Conservation (phyloP, 2,797 vertebrate species). For the Synanceia verrucosa region DNA sequence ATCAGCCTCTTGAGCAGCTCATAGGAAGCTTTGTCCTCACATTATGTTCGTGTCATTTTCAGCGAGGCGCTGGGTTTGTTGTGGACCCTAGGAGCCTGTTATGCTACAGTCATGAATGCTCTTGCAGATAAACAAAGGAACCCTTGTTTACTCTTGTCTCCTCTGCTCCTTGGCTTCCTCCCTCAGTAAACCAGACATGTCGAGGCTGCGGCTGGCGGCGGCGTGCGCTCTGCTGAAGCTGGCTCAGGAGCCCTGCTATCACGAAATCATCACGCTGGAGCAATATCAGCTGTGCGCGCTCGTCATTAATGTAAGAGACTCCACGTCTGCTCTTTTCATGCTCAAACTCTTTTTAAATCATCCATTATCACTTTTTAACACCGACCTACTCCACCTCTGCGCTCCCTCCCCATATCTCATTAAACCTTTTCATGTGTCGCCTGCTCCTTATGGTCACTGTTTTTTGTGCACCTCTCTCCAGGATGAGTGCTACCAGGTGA, state of each 20-base stretch:
- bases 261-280: conserved; percentile 98
- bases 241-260: conserved; percentile 98
- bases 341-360: neutral
- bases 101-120: neutral
- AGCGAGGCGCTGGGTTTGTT: neutral
- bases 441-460: neutral
- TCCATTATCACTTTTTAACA: neutral
- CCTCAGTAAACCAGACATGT: conserved; percentile 97
- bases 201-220: conserved; percentile 92
- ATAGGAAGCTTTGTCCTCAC: neutral
- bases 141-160: neutral
- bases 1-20: neutral
- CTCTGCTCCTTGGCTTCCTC: neutral
- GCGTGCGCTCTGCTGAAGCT: conserved; percentile 94
- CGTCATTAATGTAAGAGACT: conserved; percentile 93
- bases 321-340: neutral
- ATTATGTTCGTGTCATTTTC: conserved; percentile 4
- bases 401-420: too few species aligned
- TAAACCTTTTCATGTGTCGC: neutral
- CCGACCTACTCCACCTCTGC: neutral
- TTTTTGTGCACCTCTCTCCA: conserved; percentile 38
- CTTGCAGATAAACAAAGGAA: conserved; percentile 3
- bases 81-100: neutral
- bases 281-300: conserved; percentile 96
- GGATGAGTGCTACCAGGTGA: conserved; percentile 99